phyloP scores from a whole-genome alignment of 2,113 vertebrate genomes.

The Varanus komodoensis region DNA sequence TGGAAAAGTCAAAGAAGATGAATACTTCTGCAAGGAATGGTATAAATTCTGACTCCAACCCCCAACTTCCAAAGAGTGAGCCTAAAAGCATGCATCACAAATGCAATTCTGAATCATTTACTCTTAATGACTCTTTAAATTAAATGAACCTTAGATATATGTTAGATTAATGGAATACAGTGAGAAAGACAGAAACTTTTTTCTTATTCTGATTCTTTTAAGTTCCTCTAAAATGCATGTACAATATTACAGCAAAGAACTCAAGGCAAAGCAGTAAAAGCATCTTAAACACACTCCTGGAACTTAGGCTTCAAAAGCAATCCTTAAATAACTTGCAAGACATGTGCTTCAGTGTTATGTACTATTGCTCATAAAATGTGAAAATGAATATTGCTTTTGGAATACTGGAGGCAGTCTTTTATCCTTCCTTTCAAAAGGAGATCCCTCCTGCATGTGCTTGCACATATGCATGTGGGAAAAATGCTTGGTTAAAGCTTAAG shows the following conservation, averaged over 20 bases:
- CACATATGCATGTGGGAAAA: constrained; percentile 16
- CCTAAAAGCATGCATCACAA: background rate
- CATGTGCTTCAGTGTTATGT: background rate
- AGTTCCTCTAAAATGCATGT: constrained; percentile 11
- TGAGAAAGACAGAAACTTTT: constrained; percentile 3
- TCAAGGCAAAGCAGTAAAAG: background rate
- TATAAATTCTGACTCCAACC: constrained; percentile 10
- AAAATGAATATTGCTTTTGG: constrained; percentile 20
- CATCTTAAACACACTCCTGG: background rate
- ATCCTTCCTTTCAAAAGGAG: constrained; percentile 17
- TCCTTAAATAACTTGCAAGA: constrained; percentile 3
- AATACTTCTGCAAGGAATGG: too few species aligned
- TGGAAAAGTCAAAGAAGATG: too few species aligned
- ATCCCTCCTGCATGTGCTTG: background rate
- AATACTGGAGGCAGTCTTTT: constrained; percentile 17
- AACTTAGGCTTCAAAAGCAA: constrained; percentile 7
- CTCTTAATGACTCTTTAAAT: constrained; percentile 11
- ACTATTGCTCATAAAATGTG: background rate
- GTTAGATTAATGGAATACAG: constrained; percentile 21
- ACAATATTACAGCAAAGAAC: background rate
- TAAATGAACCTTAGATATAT: background rate
- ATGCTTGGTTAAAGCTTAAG: constrained; percentile 9
- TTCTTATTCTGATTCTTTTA: constrained; percentile 2
- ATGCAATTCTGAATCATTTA: background rate
- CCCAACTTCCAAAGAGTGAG: background rate